phyloP scores from a whole-genome alignment of 2,113 vertebrate genomes.

The Mastomys natalensis region DNA sequence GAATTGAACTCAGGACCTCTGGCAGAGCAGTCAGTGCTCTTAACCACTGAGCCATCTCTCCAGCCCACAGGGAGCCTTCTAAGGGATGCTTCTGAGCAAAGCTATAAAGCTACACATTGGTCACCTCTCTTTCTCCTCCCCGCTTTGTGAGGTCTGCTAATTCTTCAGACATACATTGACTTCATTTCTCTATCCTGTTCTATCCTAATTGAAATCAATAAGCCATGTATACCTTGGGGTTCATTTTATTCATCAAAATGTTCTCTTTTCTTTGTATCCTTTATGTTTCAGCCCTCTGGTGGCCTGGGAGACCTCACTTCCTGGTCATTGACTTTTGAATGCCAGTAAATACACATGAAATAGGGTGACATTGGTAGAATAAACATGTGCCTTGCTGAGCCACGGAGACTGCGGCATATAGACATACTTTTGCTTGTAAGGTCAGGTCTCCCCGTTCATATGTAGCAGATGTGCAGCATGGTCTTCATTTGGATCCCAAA shows the following conservation, averaged over 20 bases:
- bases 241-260: slow-evolving; percentile 7
- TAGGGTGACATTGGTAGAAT: background rate
- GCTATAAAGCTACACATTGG: background rate
- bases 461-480: too few species aligned
- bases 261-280: background rate
- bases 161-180: background rate
- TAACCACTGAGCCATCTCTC: too few species aligned
- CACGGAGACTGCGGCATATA: background rate
- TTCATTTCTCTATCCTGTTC: background rate
- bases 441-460: too few species aligned
- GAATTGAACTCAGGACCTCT: too few species aligned
- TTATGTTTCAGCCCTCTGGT: slow-evolving; percentile 37
- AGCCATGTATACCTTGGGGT: slow-evolving; percentile 10
- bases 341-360: background rate
- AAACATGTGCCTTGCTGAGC: background rate
- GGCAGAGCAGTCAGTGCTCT: too few species aligned
- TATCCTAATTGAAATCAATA: slow-evolving; percentile 26
- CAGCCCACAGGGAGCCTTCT: background rate
- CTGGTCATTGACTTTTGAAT: slow-evolving; percentile 16
- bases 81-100: background rate
- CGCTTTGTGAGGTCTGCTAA: background rate
- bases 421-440: background rate
- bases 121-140: background rate
- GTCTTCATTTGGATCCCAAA: too few species aligned
- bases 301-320: background rate